Evolutionary conservation across 2,888 invertebrate genomes (phyloP).

Genomic region (Oxyscelio sp.): DNA sequence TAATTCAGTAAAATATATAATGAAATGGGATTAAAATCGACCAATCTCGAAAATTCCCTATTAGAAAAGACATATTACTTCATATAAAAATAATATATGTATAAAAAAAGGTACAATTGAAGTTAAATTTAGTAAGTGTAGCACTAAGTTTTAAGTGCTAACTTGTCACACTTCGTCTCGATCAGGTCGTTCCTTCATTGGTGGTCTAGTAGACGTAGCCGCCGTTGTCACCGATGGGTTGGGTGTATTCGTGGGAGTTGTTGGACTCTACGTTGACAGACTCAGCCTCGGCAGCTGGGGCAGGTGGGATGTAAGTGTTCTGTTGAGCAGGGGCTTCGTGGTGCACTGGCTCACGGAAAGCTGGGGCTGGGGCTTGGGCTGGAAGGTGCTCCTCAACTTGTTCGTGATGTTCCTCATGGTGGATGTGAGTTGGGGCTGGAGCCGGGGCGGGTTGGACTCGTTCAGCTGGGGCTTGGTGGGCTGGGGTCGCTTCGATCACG

Average conservation of each 20-base stretch:
- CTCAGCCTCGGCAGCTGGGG: conserved; percentile 51
- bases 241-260: conserved; percentile 69
- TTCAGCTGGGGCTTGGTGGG: conserved; percentile 22
- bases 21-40: too few relatives aligned
- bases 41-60: too few relatives aligned
- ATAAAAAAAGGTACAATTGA: conserved; percentile 26
- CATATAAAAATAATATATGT: conserved; percentile 18
- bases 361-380: conserved; percentile 14
- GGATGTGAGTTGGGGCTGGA: conserved; percentile 3
- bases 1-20: too few relatives aligned
- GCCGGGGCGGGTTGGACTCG: too few relatives aligned
- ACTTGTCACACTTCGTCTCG: conserved; percentile 36
- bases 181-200: conserved; percentile 22
- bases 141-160: too few relatives aligned
- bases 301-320: conserved; percentile 55
- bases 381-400: neutral
- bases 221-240: conserved; percentile 81
- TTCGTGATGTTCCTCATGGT: conserved; percentile 11
- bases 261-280: conserved; percentile 73
- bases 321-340: neutral
- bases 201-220: conserved; percentile 83
- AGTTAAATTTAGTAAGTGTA: conserved; percentile 9
- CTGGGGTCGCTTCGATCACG: conserved; percentile 21
- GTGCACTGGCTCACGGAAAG: conserved; percentile 6
- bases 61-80: too few relatives aligned